Conservation (phyloP, 2,797 vertebrate species). For the Hippoglossus hippoglossus region DNA sequence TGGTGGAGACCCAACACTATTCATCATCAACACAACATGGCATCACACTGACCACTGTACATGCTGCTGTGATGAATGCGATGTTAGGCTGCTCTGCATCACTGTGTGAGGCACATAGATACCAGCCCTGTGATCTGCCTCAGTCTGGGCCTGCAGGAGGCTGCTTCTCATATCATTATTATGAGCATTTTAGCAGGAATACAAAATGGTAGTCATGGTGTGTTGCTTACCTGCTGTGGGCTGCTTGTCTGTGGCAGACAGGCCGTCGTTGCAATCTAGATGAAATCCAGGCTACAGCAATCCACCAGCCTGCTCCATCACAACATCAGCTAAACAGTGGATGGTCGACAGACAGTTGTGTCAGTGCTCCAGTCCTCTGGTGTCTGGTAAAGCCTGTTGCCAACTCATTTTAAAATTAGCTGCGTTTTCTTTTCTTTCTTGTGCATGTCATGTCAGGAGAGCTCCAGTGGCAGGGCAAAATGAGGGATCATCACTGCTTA, state of each 20-base stretch:
- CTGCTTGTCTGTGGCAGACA: slow-evolving; percentile 67
- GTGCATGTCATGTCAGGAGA: slow-evolving; percentile 78
- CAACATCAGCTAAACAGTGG: slow-evolving; percentile 1
- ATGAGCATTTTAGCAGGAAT: not conserved
- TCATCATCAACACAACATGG: slow-evolving; percentile 19
- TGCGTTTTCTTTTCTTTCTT: slow-evolving; percentile 79
- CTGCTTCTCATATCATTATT: not conserved
- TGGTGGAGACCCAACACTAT: slow-evolving; percentile 5
- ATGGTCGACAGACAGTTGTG: slow-evolving; percentile 27
- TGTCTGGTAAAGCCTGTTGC: slow-evolving; percentile 47
- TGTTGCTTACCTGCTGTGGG: slow-evolving; percentile 76
- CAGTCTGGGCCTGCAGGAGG: slow-evolving; percentile 36
- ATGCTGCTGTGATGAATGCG: slow-evolving; percentile 22
- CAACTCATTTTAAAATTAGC: slow-evolving; percentile 36
- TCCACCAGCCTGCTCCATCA: slow-evolving; percentile 19
- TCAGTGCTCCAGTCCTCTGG: slow-evolving; percentile 35
- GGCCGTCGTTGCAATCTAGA: slow-evolving; percentile 61
- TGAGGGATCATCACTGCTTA: slow-evolving; percentile 18
- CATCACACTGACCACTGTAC: slow-evolving; percentile 1
- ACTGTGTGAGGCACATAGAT: not conserved
- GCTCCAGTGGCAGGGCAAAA: slow-evolving; percentile 11
- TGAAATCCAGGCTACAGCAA: slow-evolving; percentile 27
- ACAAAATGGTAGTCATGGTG: slow-evolving; percentile 51
- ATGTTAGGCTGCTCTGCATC: slow-evolving; percentile 7
- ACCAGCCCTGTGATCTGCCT: not conserved